Evolutionary conservation across 2,797 vertebrate genomes (phyloP).

Genomic region (Gila robusta): DNA sequence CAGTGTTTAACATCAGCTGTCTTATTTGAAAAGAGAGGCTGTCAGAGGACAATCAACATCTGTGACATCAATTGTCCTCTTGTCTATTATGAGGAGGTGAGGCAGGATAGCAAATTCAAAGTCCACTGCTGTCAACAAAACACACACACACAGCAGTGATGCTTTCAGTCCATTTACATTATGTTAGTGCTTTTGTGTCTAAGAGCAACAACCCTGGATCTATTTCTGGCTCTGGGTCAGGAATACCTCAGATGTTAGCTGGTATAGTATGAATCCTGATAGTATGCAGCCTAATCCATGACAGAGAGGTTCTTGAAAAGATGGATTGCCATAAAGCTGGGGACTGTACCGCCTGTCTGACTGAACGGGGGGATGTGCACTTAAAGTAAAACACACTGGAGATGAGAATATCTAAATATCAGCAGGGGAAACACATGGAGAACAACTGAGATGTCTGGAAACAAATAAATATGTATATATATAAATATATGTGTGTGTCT

Average conservation of each 20-base stretch:
- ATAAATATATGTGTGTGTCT: background rate
- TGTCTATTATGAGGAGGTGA: constrained; percentile 36
- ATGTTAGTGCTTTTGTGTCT: constrained; percentile 27
- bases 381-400: constrained; percentile 36
- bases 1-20: constrained; percentile 33
- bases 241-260: constrained; percentile 57
- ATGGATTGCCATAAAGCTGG: constrained; percentile 59
- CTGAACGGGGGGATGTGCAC: constrained; percentile 25
- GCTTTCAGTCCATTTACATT: constrained; percentile 33
- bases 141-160: constrained; percentile 2
- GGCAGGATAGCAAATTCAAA: constrained; percentile 15
- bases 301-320: constrained; percentile 56
- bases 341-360: background rate
- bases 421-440: constrained; percentile 14
- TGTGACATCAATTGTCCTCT: constrained; percentile 16
- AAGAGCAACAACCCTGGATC: constrained; percentile 45
- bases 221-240: constrained; percentile 55
- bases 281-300: constrained; percentile 60
- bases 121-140: constrained; percentile 27
- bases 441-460: constrained; percentile 19
- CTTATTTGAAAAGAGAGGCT: constrained; percentile 26
- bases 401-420: constrained; percentile 37
- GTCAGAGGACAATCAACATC: constrained; percentile 23
- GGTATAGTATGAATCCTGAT: constrained; percentile 50
- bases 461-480: background rate